phyloP scores from a whole-genome alignment of 1,140 invertebrate genomes.

The Drosophila arizonae region DNA sequence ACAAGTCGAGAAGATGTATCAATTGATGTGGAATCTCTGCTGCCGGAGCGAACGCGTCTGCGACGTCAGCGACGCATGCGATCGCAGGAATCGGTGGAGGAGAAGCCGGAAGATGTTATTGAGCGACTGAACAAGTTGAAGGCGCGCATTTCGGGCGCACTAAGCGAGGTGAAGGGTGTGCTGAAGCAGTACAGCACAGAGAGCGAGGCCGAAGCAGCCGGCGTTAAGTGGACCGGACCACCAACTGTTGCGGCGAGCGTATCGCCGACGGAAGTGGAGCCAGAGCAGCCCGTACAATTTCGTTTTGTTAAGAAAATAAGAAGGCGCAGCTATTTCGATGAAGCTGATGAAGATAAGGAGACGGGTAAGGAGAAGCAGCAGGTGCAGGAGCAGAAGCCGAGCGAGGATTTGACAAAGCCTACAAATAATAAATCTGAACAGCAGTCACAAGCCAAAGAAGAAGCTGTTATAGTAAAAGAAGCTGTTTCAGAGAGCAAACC shows the following conservation, averaged over 20 bases:
- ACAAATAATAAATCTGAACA: neutral
- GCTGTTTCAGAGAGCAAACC: neutral
- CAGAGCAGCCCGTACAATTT: constrained; percentile 55
- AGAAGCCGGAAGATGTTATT: constrained; percentile 74
- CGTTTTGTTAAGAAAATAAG: constrained; percentile 73
- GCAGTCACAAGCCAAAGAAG: neutral
- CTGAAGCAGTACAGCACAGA: constrained; percentile 79
- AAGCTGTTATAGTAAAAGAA: neutral
- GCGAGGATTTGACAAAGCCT: neutral
- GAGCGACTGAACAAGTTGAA: constrained; percentile 73
- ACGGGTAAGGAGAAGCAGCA: constrained; percentile 14
- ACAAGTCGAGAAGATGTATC: constrained; percentile 52
- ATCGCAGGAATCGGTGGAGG: constrained; percentile 67
- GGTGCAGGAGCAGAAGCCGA: neutral
- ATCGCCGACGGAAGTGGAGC: neutral
- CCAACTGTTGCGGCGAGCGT: neutral
- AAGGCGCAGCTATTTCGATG: constrained; percentile 69
- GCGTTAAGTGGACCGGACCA: constrained; percentile 19
- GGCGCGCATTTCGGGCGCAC: constrained; percentile 70
- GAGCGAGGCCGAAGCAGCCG: constrained; percentile 48
- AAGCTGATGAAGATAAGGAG: constrained; percentile 57
- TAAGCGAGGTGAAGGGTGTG: constrained; percentile 75
- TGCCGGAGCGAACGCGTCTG: constrained; percentile 67
- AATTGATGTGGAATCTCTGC: constrained; percentile 55
- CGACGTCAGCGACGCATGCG: constrained; percentile 69